Evolutionary conservation across 2,113 vertebrate genomes (phyloP).

Genomic region (Ardeotis arabs): DNA sequence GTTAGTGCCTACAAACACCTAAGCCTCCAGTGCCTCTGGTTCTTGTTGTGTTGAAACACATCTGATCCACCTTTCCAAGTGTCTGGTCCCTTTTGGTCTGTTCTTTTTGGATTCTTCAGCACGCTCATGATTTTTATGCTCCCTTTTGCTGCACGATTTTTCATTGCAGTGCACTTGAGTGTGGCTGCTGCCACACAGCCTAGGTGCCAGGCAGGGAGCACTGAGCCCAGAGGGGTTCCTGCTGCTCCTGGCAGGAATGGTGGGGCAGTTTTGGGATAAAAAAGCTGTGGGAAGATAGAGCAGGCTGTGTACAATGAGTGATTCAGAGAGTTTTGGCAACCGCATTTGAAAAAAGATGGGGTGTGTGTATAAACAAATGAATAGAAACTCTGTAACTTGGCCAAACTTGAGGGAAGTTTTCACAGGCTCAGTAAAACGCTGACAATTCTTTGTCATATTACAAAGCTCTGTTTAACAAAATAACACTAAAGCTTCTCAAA

Average conservation of each 20-base stretch:
- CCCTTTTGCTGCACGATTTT: accelerated
- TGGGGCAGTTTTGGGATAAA: neutral
- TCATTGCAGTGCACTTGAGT: neutral
- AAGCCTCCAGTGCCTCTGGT: neutral
- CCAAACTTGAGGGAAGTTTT: neutral
- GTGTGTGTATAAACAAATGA: neutral
- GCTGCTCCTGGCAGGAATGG: neutral
- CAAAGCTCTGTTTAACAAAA: neutral
- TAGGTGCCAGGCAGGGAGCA: neutral
- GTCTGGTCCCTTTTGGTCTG: neutral
- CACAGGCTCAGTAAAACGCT: neutral
- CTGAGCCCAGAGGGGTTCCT: neutral
- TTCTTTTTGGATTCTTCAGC: neutral
- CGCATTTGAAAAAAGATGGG: neutral
- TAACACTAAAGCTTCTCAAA: neutral
- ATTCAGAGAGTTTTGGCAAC: neutral
- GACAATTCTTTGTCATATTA: neutral
- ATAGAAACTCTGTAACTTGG: neutral
- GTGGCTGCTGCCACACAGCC: neutral
- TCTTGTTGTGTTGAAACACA: neutral
- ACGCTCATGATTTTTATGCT: neutral
- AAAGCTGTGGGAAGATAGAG: neutral
- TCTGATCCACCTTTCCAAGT: neutral
- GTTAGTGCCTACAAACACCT: neutral
- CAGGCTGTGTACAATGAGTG: neutral